phyloP scores from a whole-genome alignment of 2,113 vertebrate species.

The Melanostigma gelatinosum region DNA sequence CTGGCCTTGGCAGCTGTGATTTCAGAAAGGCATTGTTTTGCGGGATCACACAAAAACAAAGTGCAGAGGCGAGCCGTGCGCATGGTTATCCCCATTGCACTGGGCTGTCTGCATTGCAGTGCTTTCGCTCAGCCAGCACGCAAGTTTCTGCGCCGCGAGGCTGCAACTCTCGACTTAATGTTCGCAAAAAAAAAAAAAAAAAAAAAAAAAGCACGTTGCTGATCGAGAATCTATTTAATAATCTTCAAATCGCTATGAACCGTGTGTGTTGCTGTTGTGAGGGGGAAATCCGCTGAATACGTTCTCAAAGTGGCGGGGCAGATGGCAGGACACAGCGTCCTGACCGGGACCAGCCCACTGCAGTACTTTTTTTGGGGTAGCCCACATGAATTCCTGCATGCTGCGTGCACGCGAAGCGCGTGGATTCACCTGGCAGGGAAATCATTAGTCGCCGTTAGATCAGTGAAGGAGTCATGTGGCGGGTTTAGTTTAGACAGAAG shows the following conservation, averaged over 20 bases:
- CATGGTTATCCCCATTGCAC: slow-evolving; percentile 51
- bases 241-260: neutral
- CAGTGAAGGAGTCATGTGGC: slow-evolving; percentile 7
- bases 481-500: slow-evolving; percentile 11
- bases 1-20: neutral
- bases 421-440: slow-evolving; percentile 28
- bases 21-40: slow-evolving; percentile 3
- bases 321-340: slow-evolving; percentile 39
- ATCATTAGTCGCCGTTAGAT: slow-evolving; percentile 3
- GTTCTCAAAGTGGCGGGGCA: slow-evolving; percentile 18
- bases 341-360: slow-evolving; percentile 82
- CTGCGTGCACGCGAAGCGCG: neutral
- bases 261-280: neutral
- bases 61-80: slow-evolving; percentile 47
- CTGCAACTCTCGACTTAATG: slow-evolving; percentile 51
- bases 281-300: slow-evolving; percentile 2
- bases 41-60: slow-evolving; percentile 17
- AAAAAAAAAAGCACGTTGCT: slow-evolving; percentile 8
- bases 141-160: slow-evolving; percentile 80
- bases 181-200: neutral
- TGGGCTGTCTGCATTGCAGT: slow-evolving; percentile 86
- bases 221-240: neutral
- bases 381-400: slow-evolving; percentile 31
- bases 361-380: slow-evolving; percentile 67
- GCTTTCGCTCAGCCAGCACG: slow-evolving; percentile 72